phyloP scores from a whole-genome alignment of 2,113 vertebrate species.

The Halichoeres trimaculatus region DNA sequence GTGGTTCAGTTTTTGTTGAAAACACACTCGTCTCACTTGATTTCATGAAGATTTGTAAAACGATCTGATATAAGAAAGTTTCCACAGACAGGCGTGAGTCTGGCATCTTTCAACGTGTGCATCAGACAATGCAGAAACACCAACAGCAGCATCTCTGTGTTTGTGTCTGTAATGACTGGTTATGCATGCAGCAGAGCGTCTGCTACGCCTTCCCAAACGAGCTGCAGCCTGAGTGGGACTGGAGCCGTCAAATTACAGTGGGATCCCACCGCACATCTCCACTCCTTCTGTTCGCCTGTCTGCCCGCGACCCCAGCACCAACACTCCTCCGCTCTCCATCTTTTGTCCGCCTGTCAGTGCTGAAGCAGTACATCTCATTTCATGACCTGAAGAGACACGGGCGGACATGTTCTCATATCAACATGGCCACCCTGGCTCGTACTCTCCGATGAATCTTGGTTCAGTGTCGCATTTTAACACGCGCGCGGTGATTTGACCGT shows the following conservation, averaged over 20 bases:
- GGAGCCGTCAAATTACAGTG: slow-evolving; percentile 73
- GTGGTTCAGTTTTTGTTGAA: too few species aligned
- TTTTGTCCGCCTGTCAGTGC: slow-evolving; percentile 31
- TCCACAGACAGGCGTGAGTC: not conserved
- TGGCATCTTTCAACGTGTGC: not conserved
- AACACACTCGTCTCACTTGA: too few species aligned
- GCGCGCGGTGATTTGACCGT: slow-evolving; percentile 1
- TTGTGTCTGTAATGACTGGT: slow-evolving; percentile 69
- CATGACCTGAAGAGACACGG: not conserved
- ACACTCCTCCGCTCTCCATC: not conserved
- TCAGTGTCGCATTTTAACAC: not conserved
- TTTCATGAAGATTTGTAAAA: too few species aligned
- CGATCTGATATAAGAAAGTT: not conserved
- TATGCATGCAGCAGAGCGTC: slow-evolving; percentile 57
- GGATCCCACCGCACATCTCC: slow-evolving; percentile 51
- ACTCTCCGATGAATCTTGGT: not conserved
- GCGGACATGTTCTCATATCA: not conserved
- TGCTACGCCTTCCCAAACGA: slow-evolving; percentile 54
- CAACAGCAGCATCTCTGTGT: slow-evolving; percentile 18
- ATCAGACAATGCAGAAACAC: slow-evolving; percentile 19
- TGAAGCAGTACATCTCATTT: slow-evolving; percentile 9
- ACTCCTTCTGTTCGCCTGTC: slow-evolving; percentile 50
- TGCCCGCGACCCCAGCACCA: slow-evolving; percentile 1
- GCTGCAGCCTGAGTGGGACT: slow-evolving; percentile 49
- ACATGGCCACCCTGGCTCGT: not conserved